Base-by-base conservation (phyloP, 2,888 invertebrate genomes). In the Pinctada fucata region DNA sequence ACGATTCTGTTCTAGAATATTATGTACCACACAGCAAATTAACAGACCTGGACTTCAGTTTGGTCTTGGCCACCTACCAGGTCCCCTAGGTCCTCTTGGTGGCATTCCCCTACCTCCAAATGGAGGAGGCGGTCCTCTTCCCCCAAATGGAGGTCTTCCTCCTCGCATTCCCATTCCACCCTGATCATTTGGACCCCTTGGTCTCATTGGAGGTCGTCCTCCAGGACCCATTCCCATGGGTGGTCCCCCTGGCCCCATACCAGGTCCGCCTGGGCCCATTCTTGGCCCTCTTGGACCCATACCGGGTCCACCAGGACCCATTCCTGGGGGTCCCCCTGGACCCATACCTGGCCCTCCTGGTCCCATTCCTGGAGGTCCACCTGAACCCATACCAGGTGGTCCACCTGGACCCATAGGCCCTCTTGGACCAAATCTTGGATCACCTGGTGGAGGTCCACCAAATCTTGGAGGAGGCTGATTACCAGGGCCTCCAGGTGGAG, bases 111-210 rank as follows among this genome's bases (percentile, higher is more conserved):
- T 72, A 47, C 63, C 66, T 50, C 73, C 73, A 78, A 78, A 78
- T 72, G 75, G 75, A 31, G 67, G 67, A 68, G 52, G 65, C 6
- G 52, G 51, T 45, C 75, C 75, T 71, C 77, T 75, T 75, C 80
- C 80, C 51, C 80, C 80, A 75, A 80, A 80, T 31, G 77, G 79
- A 50, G 79, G 80, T 75, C 77, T 74, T 64, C 78, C 80, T 49
- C 78, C 73, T 69, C 73, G 65, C 73, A 73, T 73, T n/a, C 78
- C 78, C 16, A 69, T 68, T 51, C 69, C 75, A 76, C 64, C 64
- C 47, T 48, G 69, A 58, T 31, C 31, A 31, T 31, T 31, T 31
- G 76, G 76, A 63, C 50, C 66, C 8, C 76, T 71, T 31, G 76
- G 76, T 65, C 76, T 72, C 16, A 76, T 71, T 31, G 67, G 72